Percentiles rank a stretch among this genome's conserved stretches.
Evolutionary conservation across 2,797 vertebrate genomes (phyloP).

Genomic region (Scomberomorus guttatus): DNA sequence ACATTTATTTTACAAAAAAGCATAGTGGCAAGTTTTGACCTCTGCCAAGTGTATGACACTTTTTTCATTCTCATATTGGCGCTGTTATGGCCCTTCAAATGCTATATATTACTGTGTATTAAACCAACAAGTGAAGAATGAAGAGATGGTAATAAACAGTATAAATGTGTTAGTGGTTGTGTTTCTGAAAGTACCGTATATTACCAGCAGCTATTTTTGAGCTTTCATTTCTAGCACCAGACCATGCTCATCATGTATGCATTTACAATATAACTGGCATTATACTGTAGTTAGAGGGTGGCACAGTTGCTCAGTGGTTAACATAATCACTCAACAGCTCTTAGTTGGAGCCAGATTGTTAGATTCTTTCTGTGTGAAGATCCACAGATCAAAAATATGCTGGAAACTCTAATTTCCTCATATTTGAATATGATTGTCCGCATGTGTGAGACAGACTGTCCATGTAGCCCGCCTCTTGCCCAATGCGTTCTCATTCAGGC

Average conservation of each 20-base stretch:
- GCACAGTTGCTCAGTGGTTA: not conserved
- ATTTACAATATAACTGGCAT: not conserved
- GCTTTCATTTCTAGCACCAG: not conserved
- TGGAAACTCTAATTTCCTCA: too few relatives aligned
- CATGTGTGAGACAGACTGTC: not conserved
- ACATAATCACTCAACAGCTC: too few relatives aligned
- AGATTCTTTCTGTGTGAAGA: too few relatives aligned
- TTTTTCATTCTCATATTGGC: conserved; percentile 22
- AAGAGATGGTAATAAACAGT: not conserved
- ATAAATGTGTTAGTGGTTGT: not conserved
- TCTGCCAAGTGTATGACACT: conserved; percentile 22
- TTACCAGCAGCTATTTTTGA: not conserved
- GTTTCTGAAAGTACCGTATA: not conserved
- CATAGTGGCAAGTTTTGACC: conserved; percentile 19
- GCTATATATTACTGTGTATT: not conserved
- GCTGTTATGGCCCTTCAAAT: not conserved
- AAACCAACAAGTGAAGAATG: conserved; percentile 2
- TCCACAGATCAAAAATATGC: too few relatives aligned
- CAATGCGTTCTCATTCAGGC: not conserved
- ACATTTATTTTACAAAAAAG: conserved; percentile 52
- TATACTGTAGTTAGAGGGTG: not conserved
- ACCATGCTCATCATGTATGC: not conserved
- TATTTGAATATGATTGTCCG: not conserved
- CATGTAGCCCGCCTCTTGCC: not conserved
- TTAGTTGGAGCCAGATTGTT: too few relatives aligned